phyloP scores from a whole-genome alignment of 1,140 invertebrate genomes.

The Conus ventricosus region DNA sequence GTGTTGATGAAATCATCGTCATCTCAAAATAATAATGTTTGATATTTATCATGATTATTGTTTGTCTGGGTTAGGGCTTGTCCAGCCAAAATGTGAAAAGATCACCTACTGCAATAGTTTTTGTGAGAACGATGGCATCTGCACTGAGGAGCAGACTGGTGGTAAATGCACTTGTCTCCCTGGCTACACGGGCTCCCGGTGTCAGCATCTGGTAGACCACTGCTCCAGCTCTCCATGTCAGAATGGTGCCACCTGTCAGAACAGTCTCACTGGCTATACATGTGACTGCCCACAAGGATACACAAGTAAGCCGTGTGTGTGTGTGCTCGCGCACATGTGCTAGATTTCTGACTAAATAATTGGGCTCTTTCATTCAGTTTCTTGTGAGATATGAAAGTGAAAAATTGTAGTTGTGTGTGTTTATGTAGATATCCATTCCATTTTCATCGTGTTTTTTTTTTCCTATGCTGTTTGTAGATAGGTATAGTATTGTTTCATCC shows the following conservation, averaged over 20 bases:
- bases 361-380: too few relatives aligned
- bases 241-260: neutral
- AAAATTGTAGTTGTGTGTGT: too few relatives aligned
- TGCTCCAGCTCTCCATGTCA: constrained; percentile 22
- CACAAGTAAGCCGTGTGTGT: neutral
- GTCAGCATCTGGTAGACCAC: constrained; percentile 63
- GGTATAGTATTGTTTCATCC: too few relatives aligned
- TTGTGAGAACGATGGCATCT: neutral
- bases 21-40: too few relatives aligned
- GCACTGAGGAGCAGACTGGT: neutral
- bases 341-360: too few relatives aligned
- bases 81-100: neutral
- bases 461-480: too few relatives aligned
- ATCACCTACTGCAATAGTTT: neutral
- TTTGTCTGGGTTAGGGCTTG: neutral
- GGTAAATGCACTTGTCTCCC: constrained; percentile 62
- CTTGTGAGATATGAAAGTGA: too few relatives aligned
- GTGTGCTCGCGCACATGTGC: too few relatives aligned
- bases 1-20: too few relatives aligned
- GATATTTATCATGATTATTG: too few relatives aligned
- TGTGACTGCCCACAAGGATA: neutral
- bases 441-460: too few relatives aligned
- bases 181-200: constrained; percentile 63
- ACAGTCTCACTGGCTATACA: neutral
- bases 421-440: too few relatives aligned